A percentile compares a stretch with the other conserved stretches of the same genome.
Evolutionary conservation across 2,113 vertebrate species (phyloP).

Genomic region (Etia nguti): DNA sequence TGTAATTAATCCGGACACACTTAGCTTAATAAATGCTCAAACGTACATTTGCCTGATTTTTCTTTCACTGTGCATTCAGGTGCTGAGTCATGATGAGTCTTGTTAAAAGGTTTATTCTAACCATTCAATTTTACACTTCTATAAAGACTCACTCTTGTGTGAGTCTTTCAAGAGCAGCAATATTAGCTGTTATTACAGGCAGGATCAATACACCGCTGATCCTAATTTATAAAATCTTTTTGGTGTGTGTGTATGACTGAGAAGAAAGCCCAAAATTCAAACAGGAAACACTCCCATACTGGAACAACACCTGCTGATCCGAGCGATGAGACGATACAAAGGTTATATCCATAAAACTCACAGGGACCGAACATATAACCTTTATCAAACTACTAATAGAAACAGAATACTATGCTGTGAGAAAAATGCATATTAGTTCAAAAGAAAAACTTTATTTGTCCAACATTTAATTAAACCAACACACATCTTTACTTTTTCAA

Average conservation of each 20-base stretch:
- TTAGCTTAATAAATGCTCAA: neutral
- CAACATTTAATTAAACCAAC: neutral
- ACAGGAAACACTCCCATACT: neutral
- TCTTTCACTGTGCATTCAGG: neutral
- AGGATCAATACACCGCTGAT: neutral
- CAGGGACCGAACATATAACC: neutral
- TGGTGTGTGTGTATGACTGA: neutral
- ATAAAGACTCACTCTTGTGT: neutral
- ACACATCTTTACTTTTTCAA: neutral
- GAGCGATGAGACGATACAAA: neutral
- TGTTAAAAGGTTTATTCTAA: neutral
- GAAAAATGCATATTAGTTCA: neutral
- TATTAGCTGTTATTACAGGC: neutral
- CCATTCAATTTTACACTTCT: neutral
- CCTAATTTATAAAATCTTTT: neutral
- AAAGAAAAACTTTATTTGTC: neutral
- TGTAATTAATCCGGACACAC: neutral
- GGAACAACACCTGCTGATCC: neutral
- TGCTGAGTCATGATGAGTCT: neutral
- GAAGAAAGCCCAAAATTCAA: neutral
- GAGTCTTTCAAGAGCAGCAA: neutral
- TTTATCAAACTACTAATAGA: neutral
- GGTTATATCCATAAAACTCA: neutral
- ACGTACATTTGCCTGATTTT: neutral
- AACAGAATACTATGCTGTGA: neutral